These are phyloP conservation scores for Microtus oregoni DNA, from an alignment of 2,113 vertebrate species.

Conservation along the genomic window DNA sequence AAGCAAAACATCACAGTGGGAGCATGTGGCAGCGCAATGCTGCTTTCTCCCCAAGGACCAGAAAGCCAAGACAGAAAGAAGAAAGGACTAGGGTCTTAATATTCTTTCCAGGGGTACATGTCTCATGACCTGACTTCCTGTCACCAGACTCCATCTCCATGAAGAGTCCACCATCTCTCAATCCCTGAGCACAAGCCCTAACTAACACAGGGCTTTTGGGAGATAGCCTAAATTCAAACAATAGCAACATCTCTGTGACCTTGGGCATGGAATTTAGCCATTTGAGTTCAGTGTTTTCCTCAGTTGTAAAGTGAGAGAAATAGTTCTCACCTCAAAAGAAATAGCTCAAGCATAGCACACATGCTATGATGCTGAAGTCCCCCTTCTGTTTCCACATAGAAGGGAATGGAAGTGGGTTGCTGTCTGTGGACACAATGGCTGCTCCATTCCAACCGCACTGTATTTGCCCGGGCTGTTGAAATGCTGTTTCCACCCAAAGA, in stretches of 20 bases:
- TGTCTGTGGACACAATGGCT: not conserved
- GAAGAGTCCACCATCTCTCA: not conserved
- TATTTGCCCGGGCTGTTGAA: not conserved
- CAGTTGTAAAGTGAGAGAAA: not conserved
- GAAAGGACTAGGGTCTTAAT: no score
- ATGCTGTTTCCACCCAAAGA: not conserved
- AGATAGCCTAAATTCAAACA: not conserved
- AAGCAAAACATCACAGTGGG: not conserved
- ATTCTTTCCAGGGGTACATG: not conserved
- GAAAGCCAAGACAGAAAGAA: not conserved
- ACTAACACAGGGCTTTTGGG: not conserved
- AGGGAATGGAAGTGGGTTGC: not conserved
- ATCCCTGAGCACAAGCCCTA: not conserved
- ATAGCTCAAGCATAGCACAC: not conserved
- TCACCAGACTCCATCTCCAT: not conserved
- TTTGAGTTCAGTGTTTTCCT: not conserved
- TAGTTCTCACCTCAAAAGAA: not conserved
- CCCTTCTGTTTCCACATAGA: not conserved
- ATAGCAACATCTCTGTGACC: not conserved
- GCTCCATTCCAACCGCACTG: accelerated
- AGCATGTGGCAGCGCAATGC: no score
- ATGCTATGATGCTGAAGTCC: not conserved
- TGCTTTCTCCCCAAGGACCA: not conserved
- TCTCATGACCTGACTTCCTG: not conserved
- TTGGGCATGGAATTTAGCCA: not conserved